phyloP scores from a whole-genome alignment of 1,140 invertebrate species.

The Drosophila lini region DNA sequence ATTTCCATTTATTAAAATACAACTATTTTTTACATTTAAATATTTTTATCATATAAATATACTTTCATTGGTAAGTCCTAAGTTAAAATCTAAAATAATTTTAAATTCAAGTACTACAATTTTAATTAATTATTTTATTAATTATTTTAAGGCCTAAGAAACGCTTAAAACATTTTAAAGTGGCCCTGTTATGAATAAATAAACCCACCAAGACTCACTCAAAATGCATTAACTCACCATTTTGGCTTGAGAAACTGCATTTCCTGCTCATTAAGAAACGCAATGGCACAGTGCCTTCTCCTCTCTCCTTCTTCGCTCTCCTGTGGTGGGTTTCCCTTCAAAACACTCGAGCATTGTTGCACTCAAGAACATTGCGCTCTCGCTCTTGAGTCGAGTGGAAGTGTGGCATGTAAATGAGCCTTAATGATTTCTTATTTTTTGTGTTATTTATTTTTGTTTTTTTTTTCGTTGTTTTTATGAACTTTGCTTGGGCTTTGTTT shows the following conservation, averaged over 20 bases:
- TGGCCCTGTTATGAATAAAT: conserved; percentile 9
- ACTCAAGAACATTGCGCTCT: conserved; percentile 54
- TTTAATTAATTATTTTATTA: neutral
- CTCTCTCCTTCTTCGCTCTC: conserved; percentile 7
- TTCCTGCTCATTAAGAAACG: conserved; percentile 69
- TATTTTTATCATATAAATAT: no score
- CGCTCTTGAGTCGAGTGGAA: conserved; percentile 14
- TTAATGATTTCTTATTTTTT: conserved; percentile 35
- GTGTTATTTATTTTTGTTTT: conserved; percentile 16
- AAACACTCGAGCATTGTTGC: conserved; percentile 3
- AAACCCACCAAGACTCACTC: conserved; percentile 16
- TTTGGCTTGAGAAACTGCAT: conserved; percentile 61
- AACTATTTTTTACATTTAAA: neutral
- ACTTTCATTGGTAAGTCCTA: neutral
- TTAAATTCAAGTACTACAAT: no score
- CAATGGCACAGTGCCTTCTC: neutral
- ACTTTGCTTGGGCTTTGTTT: conserved; percentile 49
- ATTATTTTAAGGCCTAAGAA: neutral
- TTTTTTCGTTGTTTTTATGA: conserved; percentile 34
- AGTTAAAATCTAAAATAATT: neutral
- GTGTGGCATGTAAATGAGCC: conserved; percentile 70
- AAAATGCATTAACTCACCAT: conserved; percentile 24
- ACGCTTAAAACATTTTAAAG: neutral
- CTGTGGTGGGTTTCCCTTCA: conserved; percentile 59
- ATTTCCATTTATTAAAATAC: neutral